These are phyloP conservation scores for Bimastos eiseni DNA, from an alignment of 2,888 invertebrate species.

Conservation along the genomic window DNA sequence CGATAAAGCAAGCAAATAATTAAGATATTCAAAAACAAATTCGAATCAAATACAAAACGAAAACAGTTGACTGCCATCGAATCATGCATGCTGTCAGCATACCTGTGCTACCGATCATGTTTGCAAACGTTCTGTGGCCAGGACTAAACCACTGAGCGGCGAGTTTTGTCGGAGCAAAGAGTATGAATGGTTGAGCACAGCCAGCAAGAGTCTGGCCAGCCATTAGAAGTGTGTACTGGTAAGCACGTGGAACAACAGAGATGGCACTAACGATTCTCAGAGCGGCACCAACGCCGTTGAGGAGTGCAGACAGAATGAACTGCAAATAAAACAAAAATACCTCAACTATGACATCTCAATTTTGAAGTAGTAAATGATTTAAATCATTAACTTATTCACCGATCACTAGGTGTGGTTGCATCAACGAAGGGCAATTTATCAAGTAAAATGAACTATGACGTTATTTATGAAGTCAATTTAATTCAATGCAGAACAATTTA, in stretches of 20 bases:
- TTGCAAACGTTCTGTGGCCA: conserved; percentile 63
- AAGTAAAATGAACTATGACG: too few species aligned
- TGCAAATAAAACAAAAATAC: conserved; percentile 45
- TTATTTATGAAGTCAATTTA: too few species aligned
- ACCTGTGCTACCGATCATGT: conserved; percentile 63
- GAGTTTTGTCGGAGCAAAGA: conserved; percentile 65
- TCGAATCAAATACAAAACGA: not conserved
- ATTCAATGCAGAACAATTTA: too few species aligned
- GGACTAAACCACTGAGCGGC: conserved; percentile 65
- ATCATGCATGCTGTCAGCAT: conserved; percentile 26
- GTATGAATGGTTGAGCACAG: conserved; percentile 65
- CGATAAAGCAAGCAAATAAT: not conserved
- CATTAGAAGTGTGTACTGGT: conserved; percentile 51
- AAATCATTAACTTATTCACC: too few species aligned
- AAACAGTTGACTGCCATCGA: not conserved
- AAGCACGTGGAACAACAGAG: conserved; percentile 47
- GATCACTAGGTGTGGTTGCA: too few species aligned
- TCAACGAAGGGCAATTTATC: too few species aligned
- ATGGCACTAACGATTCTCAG: conserved; percentile 60
- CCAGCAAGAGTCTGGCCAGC: conserved; percentile 64
- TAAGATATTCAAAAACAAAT: too few species aligned
- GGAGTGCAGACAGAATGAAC: conserved; percentile 62
- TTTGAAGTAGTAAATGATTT: too few species aligned
- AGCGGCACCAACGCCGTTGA: conserved; percentile 62
- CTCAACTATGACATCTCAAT: not conserved